A percentile compares a stretch with the other conserved stretches of the same genome.
Conservation (phyloP, 2,113 vertebrate genomes). For the Sminthopsis crassicaudata region DNA sequence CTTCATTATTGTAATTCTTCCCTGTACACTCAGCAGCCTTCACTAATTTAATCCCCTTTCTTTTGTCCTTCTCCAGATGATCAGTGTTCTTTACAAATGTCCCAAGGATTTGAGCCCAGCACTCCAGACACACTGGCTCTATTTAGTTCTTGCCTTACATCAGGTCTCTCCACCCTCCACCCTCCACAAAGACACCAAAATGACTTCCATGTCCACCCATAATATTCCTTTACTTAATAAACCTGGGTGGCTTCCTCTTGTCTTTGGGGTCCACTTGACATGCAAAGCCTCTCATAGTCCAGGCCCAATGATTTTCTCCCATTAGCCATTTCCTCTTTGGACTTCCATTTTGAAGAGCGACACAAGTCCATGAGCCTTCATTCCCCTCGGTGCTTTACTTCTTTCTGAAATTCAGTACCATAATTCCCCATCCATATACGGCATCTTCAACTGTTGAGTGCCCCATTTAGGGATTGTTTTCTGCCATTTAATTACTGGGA, state of each 20-base stretch:
- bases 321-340: no score
- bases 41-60: background rate
- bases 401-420: no score
- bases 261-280: background rate
- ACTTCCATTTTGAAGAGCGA: no score
- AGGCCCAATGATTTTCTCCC: background rate
- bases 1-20: background rate
- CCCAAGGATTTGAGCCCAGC: background rate
- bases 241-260: background rate
- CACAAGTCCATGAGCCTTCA: no score
- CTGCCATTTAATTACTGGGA: no score
- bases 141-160: background rate
- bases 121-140: background rate
- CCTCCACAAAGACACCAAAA: background rate
- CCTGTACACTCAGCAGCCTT: background rate
- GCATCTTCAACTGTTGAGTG: no score
- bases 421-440: rapidly evolving
- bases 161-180: background rate
- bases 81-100: background rate
- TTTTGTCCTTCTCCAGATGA: background rate
- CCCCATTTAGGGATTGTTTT: no score
- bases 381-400: no score
- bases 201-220: background rate
- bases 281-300: background rate
- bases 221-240: background rate